These are phyloP conservation scores for Saimiri boliviensis DNA, from an alignment of 2,113 vertebrate genomes.

Conservation along the genomic window DNA sequence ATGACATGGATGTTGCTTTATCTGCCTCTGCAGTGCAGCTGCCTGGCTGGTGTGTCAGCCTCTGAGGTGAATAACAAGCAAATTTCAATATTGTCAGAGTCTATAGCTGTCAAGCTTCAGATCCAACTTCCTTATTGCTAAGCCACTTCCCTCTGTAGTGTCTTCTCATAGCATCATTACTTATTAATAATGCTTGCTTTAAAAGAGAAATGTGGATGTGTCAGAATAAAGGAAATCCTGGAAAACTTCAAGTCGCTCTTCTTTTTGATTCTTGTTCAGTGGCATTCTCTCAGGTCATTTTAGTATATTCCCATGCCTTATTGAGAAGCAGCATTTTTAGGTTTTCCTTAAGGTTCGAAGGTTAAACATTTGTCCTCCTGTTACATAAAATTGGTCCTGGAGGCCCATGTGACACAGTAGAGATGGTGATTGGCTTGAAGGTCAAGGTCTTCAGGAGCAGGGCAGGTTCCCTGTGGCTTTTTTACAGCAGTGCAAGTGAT, in stretches of 20 bases:
- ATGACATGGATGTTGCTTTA: not conserved
- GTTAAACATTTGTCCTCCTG: not conserved
- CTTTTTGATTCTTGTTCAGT: not conserved
- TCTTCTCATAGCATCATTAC: not conserved
- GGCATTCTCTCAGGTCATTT: not conserved
- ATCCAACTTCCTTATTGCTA: not conserved
- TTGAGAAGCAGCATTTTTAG: not conserved
- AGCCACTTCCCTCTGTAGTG: not conserved
- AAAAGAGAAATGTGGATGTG: not conserved
- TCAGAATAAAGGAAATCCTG: not conserved
- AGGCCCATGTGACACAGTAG: not conserved
- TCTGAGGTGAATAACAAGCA: not conserved
- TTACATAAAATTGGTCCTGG: not conserved
- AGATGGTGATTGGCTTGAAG: not conserved
- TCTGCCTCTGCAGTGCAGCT: not conserved
- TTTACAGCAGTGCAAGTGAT: not conserved
- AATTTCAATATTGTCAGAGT: not conserved
- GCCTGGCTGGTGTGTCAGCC: not conserved
- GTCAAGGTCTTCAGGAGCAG: not conserved
- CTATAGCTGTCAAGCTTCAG: not conserved
- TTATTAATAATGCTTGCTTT: not conserved
- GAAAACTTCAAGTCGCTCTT: not conserved
- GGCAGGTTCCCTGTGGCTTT: not conserved
- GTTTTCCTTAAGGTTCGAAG: not conserved
- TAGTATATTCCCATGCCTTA: not conserved